Evolutionary conservation across 2,888 invertebrate genomes (phyloP), one percentile per base, ranked within the genome.

Genomic region (Sphaeridia pumilis): DNA sequence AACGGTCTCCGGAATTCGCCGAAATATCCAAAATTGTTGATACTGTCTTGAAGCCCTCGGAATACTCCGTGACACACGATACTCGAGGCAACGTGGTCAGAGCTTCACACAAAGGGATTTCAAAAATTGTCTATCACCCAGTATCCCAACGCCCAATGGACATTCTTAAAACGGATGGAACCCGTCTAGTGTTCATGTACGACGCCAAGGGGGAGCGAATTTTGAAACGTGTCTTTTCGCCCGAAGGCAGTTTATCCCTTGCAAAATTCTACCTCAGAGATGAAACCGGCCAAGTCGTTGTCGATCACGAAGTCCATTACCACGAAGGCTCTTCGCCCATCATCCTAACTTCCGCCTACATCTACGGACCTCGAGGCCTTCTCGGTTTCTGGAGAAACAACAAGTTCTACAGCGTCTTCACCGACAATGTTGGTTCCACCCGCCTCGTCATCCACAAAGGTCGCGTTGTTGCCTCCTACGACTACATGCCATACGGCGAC

Each of bases 401-500:
- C 7, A 45, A 38, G 12, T 53, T 48, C 51, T 46, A 58, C 55
- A 47, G 27, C 22, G 60, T 64, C 3, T 49, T 56, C 14, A 62
- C 60, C 2, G 66, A 66, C 52, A 62, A 66, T 26, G 47, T 48
- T 7, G 65, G 65, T 1, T 66, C 65, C 1, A 46, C 56, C 3
- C 27, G 65, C 22, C 25, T 63, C 25, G 56, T 66, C 1, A 55
- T 57, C 1, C 50, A 55, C 7, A 45, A 47, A 3, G 60, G 59
- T 0, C 46, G 56, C 44, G 62, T 65, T 7, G 59, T 66, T 0
- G 65, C 65, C 5, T 62, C 60, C 0, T 66, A 65, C 41, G 64
- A 66, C 46, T 66, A 66, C 49, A 24, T 56, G 17, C 65, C 65
- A 0, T 66, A 66, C 43, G 66, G 66, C 1, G 49, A 52, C 7